Evolutionary conservation across 2,888 invertebrate genomes (phyloP).

Genomic region (Drosophila birchii): DNA sequence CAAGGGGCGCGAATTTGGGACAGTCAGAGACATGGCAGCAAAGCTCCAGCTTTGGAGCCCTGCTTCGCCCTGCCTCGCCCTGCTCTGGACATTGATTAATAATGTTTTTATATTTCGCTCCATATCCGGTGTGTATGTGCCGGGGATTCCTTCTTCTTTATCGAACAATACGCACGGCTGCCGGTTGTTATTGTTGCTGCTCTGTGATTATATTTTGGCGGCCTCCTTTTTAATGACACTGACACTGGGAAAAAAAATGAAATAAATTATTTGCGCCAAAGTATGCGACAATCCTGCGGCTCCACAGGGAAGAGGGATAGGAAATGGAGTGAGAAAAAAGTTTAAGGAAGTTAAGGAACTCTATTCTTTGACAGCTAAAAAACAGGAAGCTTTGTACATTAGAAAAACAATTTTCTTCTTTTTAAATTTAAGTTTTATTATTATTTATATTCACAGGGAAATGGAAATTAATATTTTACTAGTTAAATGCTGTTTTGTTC

Average conservation of each 20-base stretch:
- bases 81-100: slow-evolving; percentile 81
- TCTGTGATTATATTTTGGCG: slow-evolving; percentile 52
- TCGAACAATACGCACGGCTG: slow-evolving; percentile 67
- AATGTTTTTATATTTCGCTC: slow-evolving; percentile 66
- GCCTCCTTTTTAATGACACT: slow-evolving; percentile 62
- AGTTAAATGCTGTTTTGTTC: too few species aligned
- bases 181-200: slow-evolving; percentile 40
- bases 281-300: slow-evolving; percentile 33
- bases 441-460: too few species aligned
- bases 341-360: not conserved
- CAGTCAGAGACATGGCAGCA: slow-evolving; percentile 46
- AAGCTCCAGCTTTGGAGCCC: slow-evolving; percentile 13
- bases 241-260: slow-evolving; percentile 22
- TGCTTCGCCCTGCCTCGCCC: slow-evolving; percentile 20
- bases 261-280: slow-evolving; percentile 39
- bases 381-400: not conserved
- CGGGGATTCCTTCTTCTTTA: slow-evolving; percentile 37
- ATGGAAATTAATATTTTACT: too few species aligned
- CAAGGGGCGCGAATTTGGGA: slow-evolving; percentile 64
- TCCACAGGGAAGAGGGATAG: not conserved
- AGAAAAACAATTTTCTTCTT: not conserved
- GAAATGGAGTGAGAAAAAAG: not conserved
- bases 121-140: slow-evolving; percentile 39
- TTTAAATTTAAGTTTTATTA: not conserved
- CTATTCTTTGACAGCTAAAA: not conserved